Base-by-base conservation (phyloP, 2,797 vertebrate species). In the Manis javanica region DNA sequence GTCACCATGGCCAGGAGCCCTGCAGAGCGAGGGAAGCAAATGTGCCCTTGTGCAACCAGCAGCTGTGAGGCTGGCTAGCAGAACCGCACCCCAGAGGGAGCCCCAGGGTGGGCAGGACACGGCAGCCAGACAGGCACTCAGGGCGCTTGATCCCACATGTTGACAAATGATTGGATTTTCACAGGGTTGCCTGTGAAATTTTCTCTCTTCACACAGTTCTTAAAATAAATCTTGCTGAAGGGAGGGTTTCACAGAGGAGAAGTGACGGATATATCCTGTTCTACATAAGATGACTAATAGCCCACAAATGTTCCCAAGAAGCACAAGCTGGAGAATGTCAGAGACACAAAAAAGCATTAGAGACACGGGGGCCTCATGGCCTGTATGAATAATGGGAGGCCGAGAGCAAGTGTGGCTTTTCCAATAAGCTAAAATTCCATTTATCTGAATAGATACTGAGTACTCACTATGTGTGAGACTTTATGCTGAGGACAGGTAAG, bases 241-340 rank as follows among this genome's bases (percentile, higher is more conserved):
- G 87, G 87, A 96, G 94, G 81, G 79, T 94, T 98, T 97, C 92
- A 78, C 96, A 95, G 83, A 84, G n/a, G 82, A 97, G 93, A 95
- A 94, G 95, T 92, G 98, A 94, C 97, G 95, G 93, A 95, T 97
- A 97, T 97, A 97, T 92, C 92, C 95, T 96, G 96, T 83, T 96
- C 96, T 95, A 87, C 95, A 92, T 95, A 96, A 95, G 96, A 97
- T 97, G 98, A 97, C 96, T 96, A 96, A 97, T 95, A 95, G 63
- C 84, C 91, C 53, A 55, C 94, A 96, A 97, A 96, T 90, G 89
- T 93, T 95, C 94, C 78, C 91, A 87, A 83, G 84, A 89, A 71
- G 61, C 64, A 71, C 26, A 66, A 90, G 61, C 66, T 23, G 12
- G 53, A 83, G 95, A 75, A 72, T 83, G 94, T 89, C 49, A 63